Evolutionary conservation across 2,888 invertebrate genomes (phyloP), one percentile per base, ranked within the genome.

Genomic region (Acanthosepion lycidas): DNA sequence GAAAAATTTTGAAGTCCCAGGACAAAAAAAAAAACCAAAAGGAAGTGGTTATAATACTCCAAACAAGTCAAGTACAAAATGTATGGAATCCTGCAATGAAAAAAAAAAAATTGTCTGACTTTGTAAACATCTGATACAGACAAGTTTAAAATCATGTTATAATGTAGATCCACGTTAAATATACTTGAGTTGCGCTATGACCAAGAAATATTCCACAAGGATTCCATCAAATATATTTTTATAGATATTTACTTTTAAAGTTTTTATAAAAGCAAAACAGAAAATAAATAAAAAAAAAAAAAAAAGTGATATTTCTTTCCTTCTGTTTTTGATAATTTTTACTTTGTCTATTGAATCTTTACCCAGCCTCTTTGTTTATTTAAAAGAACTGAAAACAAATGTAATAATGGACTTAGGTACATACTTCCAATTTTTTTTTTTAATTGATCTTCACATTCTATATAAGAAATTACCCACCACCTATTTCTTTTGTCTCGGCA

Each of bases 191-290:
- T 59, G 23, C 20, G 0, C 59, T 59, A 23, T 33, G 78, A 78
- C 78, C 78, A 78, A 78, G 78, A 78, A 78, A 78, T 78, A 15
- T 78, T 78, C 33, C 78, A 78, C 12, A 78, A 78, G 78, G 78
- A 78, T 78, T 78, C 78, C 78, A 78, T 78, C 33, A 78, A 33
- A 78, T 78, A 78, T 78, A 78, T 78, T 78, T 78, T 78, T 78
- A 78, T 78, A 78, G 78, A 78, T 12, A 78, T 78, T 78, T 78
- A 78, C 78, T 78, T 78, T 78, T 33, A 78, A 78, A 9, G n/a
- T 78, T 78, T 78, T 78, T 78, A 78, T 78, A 78, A 78, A 78
- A 78, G 5, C n/a, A 78, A 78, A 78, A 78, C 5, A n/a, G 33
- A 33, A 78, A n/a, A 78, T 12, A 78, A 4, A 78, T 15, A 3